These are phyloP conservation scores for Jacana jacana DNA, from an alignment of 2,113 vertebrate species.

Conservation along the genomic window DNA sequence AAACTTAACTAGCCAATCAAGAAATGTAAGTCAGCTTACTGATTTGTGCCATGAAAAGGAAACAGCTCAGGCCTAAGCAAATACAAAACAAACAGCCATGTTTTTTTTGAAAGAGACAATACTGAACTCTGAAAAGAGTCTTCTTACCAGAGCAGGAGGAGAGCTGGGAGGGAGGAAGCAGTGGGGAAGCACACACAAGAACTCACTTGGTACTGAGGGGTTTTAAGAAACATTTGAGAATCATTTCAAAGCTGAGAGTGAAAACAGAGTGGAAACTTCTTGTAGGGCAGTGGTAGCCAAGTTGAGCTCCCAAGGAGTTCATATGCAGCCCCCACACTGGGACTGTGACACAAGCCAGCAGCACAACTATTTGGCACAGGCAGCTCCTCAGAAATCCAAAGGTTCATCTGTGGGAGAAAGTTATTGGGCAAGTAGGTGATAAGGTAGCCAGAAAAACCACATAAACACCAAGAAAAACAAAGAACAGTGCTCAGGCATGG, in stretches of 20 bases:
- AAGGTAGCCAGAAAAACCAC: conserved; percentile 57
- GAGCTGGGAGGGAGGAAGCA: neutral
- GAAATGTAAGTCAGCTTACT: neutral
- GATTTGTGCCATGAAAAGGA: neutral
- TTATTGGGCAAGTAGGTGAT: conserved; percentile 41
- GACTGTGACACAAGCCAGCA: conserved; percentile 29
- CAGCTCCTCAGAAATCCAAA: neutral
- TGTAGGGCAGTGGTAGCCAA: conserved; percentile 11
- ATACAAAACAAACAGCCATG: neutral
- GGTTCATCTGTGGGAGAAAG: conserved; percentile 40
- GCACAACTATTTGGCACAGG: conserved; percentile 21
- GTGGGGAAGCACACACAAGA: neutral
- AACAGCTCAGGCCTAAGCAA: neutral
- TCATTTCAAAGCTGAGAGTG: neutral
- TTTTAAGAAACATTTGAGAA: conserved; percentile 3
- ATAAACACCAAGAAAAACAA: conserved; percentile 26
- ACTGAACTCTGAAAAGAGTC: neutral
- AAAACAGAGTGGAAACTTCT: conserved; percentile 23
- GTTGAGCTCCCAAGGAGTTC: neutral
- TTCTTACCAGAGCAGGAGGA: neutral
- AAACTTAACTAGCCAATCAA: neutral
- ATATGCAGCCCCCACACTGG: conserved; percentile 9
- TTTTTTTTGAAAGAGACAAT: neutral
- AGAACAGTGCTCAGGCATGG: neutral
- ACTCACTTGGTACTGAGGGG: neutral